Evolutionary conservation across 2,797 vertebrate genomes (phyloP).

Genomic region (Craterocephalus amniculus): DNA sequence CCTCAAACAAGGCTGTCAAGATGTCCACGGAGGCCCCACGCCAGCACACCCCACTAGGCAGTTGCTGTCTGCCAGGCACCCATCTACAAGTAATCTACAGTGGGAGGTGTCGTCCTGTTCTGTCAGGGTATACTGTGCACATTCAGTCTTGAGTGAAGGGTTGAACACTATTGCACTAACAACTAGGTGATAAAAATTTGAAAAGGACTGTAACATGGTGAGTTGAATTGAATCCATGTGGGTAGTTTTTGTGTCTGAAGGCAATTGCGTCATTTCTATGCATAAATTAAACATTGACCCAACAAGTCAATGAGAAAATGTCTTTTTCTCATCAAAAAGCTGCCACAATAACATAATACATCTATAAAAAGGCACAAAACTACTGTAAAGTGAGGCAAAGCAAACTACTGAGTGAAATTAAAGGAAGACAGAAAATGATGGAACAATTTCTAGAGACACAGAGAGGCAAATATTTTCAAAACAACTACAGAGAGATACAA

Average conservation of each 20-base stretch:
- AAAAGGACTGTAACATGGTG: constrained; percentile 2
- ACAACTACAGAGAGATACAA: neutral
- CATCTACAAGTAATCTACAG: constrained; percentile 75
- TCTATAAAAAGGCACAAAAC: constrained; percentile 2
- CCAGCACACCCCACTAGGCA: constrained; percentile 71
- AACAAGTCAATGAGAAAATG: neutral
- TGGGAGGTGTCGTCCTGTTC: constrained; percentile 64
- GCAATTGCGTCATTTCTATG: constrained; percentile 1
- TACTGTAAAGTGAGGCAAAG: neutral
- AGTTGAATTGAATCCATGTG: constrained; percentile 5
- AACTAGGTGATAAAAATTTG: constrained; percentile 14
- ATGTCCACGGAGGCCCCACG: constrained; percentile 59
- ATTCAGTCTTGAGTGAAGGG: constrained; percentile 22
- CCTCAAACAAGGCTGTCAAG: constrained; percentile 73
- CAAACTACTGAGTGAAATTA: neutral
- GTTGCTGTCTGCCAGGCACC: constrained; percentile 73
- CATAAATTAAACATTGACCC: neutral
- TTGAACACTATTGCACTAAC: constrained; percentile 26
- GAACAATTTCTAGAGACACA: neutral
- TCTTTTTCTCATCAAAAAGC: constrained; percentile 1
- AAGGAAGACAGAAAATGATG: constrained; percentile 5
- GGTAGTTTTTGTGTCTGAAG: constrained; percentile 10
- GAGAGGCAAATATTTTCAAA: neutral
- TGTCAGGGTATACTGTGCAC: constrained; percentile 35
- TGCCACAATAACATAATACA: neutral